phyloP scores from a whole-genome alignment of 1,140 invertebrate genomes.

The Drosophila sturtevanti region DNA sequence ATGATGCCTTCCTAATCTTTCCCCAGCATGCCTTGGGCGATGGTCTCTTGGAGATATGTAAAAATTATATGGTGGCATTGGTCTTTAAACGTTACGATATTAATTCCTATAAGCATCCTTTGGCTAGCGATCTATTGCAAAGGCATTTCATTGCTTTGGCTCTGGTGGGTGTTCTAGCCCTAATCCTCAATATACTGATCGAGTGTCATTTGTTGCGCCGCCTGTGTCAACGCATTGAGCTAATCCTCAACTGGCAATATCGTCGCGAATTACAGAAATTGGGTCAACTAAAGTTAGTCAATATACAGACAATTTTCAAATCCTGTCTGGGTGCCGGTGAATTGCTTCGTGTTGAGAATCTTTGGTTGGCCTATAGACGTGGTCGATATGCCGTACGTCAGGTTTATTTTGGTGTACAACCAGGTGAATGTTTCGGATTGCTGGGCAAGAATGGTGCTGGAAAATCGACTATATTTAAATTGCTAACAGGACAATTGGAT shows the following conservation, averaged over 20 bases:
- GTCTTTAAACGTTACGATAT: conserved; percentile 86
- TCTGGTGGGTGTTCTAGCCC: conserved; percentile 83
- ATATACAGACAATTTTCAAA: conserved; percentile 67
- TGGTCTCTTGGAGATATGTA: conserved; percentile 86
- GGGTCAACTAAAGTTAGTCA: conserved; percentile 60
- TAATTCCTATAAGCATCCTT: conserved; percentile 86
- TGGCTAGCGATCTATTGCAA: conserved; percentile 84
- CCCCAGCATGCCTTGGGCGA: conserved; percentile 87
- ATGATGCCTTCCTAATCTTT: conserved; percentile 85
- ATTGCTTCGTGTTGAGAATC: conserved; percentile 69
- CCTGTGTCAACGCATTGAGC: conserved; percentile 35
- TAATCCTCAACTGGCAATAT: conserved; percentile 46
- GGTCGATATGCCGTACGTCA: conserved; percentile 70
- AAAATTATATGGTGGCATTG: conserved; percentile 85
- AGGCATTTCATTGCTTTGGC: conserved; percentile 84
- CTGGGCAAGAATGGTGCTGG: conserved; percentile 90
- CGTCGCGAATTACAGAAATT: conserved; percentile 51
- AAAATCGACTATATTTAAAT: conserved; percentile 89
- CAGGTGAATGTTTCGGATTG: conserved; percentile 87
- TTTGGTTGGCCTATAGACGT: conserved; percentile 65
- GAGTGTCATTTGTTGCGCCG: conserved; percentile 83
- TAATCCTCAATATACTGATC: conserved; percentile 85
- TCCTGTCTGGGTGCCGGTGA: conserved; percentile 53
- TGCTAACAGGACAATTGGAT: conserved; percentile 87
- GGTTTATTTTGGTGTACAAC: conserved; percentile 72